Evolutionary conservation across 2,888 invertebrate genomes (phyloP).

Genomic region (Malacosoma neustria): DNA sequence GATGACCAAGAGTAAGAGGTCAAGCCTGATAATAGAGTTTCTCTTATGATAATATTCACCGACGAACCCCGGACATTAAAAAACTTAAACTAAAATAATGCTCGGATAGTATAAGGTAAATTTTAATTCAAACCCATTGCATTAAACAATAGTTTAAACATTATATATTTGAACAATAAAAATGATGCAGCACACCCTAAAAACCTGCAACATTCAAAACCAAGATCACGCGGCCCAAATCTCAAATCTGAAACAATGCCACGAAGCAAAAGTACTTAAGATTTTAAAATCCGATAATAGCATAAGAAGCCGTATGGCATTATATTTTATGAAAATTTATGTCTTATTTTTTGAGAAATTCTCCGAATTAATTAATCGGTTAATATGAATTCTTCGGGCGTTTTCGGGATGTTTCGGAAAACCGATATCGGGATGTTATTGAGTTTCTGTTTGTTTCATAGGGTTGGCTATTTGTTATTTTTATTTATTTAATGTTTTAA

Average conservation of each 20-base stretch:
- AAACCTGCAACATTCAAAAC: constrained; percentile 16
- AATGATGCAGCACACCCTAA: constrained; percentile 14
- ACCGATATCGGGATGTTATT: constrained; percentile 33
- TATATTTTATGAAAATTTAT: constrained; percentile 70
- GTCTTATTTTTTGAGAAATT: constrained; percentile 58
- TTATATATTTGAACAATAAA: no score
- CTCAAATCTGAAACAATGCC: constrained; percentile 48
- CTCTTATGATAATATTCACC: no score
- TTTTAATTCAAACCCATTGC: no score
- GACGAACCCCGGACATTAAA: no score
- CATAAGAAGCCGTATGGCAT: constrained; percentile 28
- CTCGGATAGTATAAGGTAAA: no score
- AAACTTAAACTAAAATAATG: no score
- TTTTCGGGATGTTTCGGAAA: constrained; percentile 17
- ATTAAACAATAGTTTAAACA: no score
- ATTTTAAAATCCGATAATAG: constrained; percentile 45
- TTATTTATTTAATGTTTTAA: constrained; percentile 15
- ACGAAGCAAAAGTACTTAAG: constrained; percentile 31
- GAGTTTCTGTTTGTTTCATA: constrained; percentile 23
- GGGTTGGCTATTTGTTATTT: constrained; percentile 8
- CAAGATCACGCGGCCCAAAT: constrained; percentile 37
- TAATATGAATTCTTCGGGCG: constrained; percentile 67
- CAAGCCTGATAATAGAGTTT: no score
- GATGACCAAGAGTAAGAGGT: no score
- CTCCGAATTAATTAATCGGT: constrained; percentile 70